Evolutionary conservation across 2,888 invertebrate genomes (phyloP), one percentile per base, ranked within the genome.

Genomic region (Hemistola chrysoprasaria): DNA sequence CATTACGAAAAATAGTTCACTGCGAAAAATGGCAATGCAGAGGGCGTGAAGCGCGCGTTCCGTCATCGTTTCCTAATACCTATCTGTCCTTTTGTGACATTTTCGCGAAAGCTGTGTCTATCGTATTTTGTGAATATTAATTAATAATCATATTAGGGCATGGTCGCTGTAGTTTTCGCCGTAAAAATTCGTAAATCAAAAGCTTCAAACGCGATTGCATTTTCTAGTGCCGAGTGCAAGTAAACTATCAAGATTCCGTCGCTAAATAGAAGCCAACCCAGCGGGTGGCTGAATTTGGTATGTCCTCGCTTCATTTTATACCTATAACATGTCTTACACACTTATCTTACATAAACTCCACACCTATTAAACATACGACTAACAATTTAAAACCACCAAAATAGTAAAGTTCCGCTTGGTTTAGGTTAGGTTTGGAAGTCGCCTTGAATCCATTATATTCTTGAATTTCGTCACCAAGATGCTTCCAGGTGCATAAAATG

Each of bases 231-330:
- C 82, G 82, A 87, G 89, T 89, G 89, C 85, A 74, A 85, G 71
- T 89, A 93, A 92, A 90, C 92, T 90, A 91, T 90, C 94, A 94
- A 92, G 92, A 94, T 94, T 94, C 93, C 94, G 93, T 92, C 93
- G 90, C 92, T 91, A 93, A 92, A 90, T 90, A 90, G 90, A 91
- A 92, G 91, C 92, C 93, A 91, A 92, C 93, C 93, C 93, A 92
- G 91, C 92, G 94, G 93, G 93, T 94, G 94, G 93, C 93, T 91
- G 90, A 91, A 86, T 88, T 90, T 91, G 92, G 92, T 92, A 78
- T 90, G 91, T 81, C 56, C 37, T 30, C 40, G 11, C 33, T 53
- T 42, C 40, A 63, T 55, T 58, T 56, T 30, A 34, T 9, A 20
- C 16, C 4, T 16, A 16, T 16, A 16, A 3, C 16, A 16, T 16